Evolutionary conservation across 2,888 invertebrate species (phyloP).

Genomic region (Synergus itoensis): DNA sequence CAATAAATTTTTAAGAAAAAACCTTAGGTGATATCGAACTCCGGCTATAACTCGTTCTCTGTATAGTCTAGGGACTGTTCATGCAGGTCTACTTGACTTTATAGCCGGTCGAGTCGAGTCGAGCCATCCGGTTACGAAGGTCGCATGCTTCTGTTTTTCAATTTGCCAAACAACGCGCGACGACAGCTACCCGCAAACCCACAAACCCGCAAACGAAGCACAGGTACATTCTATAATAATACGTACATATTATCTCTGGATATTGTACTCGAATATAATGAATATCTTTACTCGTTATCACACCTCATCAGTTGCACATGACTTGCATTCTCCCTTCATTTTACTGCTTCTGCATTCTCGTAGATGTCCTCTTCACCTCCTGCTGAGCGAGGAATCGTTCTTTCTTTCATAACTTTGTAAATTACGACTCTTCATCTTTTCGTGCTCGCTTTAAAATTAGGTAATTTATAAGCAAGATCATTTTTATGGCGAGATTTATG

Average conservation of each 20-base stretch:
- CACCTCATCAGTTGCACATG: background rate
- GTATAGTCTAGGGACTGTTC: constrained; percentile 1
- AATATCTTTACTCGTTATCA: background rate
- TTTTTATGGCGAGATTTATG: no score
- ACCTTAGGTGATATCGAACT: background rate
- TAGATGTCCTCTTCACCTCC: background rate
- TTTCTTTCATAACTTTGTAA: background rate
- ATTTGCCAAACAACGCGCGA: constrained; percentile 27
- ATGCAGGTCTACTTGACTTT: constrained; percentile 13
- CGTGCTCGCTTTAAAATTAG: no score
- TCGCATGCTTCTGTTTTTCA: constrained; percentile 43
- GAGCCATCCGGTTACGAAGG: constrained; percentile 58
- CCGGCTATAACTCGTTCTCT: background rate
- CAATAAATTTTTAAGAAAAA: constrained; percentile 5
- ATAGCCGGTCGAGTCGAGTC: constrained; percentile 21
- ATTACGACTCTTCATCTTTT: no score
- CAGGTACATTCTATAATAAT: constrained; percentile 1
- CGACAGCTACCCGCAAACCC: constrained; percentile 12
- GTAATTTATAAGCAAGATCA: no score
- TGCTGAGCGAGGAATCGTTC: background rate
- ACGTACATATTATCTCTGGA: background rate
- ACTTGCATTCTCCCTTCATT: background rate
- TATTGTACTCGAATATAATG: background rate
- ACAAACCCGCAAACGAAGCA: background rate
- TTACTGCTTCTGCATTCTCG: constrained; percentile 2